Evolutionary conservation across 2,113 vertebrate genomes (phyloP).

Genomic region (Rhinichthys klamathensis): DNA sequence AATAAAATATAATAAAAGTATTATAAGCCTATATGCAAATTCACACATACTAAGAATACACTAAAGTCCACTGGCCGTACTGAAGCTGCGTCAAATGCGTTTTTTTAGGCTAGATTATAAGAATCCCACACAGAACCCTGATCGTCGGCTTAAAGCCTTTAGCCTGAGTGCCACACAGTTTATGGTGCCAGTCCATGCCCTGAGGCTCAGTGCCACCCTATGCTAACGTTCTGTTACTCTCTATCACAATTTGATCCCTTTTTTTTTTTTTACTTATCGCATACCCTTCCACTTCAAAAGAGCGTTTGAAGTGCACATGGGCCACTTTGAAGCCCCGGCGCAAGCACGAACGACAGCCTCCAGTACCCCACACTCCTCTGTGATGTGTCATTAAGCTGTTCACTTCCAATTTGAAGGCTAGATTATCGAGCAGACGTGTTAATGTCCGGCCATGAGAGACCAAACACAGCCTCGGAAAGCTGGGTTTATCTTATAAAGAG

Average conservation of each 20-base stretch:
- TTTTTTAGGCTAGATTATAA: conserved; percentile 34
- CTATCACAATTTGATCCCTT: conserved; percentile 39
- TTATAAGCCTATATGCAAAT: background rate
- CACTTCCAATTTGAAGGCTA: conserved; percentile 36
- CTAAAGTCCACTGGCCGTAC: background rate
- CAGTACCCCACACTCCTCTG: conserved; percentile 38
- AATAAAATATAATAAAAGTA: background rate
- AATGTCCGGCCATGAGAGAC: conserved; percentile 40
- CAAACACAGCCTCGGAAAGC: background rate
- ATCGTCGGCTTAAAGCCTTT: conserved; percentile 50
- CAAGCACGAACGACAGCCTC: conserved; percentile 1
- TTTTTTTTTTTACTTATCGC: conserved; percentile 42
- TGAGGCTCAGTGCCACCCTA: conserved; percentile 34
- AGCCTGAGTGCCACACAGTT: conserved; percentile 6
- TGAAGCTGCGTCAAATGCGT: background rate
- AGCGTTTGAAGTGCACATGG: conserved; percentile 52
- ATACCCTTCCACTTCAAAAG: conserved; percentile 55
- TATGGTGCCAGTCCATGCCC: conserved; percentile 23
- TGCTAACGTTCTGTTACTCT: conserved; percentile 40
- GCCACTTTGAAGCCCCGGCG: conserved; percentile 48
- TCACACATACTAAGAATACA: background rate
- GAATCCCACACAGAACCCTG: conserved; percentile 11
- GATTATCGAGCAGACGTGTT: conserved; percentile 43
- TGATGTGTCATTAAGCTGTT: conserved; percentile 52
- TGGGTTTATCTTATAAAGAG: conserved; percentile 2